Conservation (phyloP, 2,888 invertebrate genomes). For the Hyposoter didymator region DNA sequence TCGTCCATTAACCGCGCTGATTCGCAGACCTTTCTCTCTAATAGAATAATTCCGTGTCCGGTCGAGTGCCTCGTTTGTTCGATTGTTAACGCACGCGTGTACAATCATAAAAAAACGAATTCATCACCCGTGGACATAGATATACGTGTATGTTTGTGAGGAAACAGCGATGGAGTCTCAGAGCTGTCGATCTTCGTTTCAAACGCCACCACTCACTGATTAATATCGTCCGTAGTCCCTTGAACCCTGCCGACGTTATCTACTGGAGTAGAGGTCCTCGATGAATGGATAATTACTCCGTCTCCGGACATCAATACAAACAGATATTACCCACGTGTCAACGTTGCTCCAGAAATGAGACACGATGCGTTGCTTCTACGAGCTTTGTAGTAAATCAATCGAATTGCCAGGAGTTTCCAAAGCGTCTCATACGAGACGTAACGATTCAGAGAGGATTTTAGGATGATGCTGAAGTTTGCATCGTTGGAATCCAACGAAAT, state of each 20-base stretch:
- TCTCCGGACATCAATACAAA: neutral
- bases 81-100: constrained; percentile 15
- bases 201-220: constrained; percentile 52
- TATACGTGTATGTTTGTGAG: neutral
- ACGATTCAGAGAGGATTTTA: neutral
- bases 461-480: too few species aligned
- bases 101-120: constrained; percentile 12
- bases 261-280: constrained; percentile 42
- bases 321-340: neutral
- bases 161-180: neutral
- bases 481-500: too few species aligned
- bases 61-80: constrained; percentile 15
- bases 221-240: constrained; percentile 41
- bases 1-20: constrained; percentile 30
- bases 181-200: constrained; percentile 47
- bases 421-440: neutral
- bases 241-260: constrained; percentile 62
- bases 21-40: constrained; percentile 36
- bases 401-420: neutral
- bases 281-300: constrained; percentile 65
- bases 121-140: neutral
- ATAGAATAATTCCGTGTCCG: constrained; percentile 46
- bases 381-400: neutral
- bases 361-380: constrained; percentile 27
- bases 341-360: constrained; percentile 22